Conservation (phyloP, 2,888 invertebrate genomes). For the Dicranocentrus wangi region DNA sequence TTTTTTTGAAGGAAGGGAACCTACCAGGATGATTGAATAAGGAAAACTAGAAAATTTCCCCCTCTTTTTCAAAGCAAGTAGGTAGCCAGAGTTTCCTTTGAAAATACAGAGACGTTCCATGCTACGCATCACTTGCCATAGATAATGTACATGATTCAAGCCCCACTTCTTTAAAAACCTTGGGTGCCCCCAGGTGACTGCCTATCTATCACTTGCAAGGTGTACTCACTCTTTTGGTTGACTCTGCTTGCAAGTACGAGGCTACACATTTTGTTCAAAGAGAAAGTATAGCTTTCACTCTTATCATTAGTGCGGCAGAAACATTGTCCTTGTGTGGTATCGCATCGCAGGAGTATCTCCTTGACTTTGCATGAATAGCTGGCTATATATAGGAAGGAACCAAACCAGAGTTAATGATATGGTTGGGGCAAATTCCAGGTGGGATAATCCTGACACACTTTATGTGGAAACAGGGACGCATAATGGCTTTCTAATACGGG, state of each 20-base stretch:
- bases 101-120: conserved; percentile 1
- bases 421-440: conserved; percentile 15
- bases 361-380: conserved; percentile 36
- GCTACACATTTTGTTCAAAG: conserved; percentile 5
- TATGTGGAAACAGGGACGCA: conserved; percentile 38
- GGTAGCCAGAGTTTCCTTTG: conserved; percentile 2
- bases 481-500: conserved; percentile 49
- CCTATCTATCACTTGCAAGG: conserved; percentile 7
- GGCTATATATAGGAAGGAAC: too few species aligned
- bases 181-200: conserved; percentile 15
- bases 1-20: neutral
- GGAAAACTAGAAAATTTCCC: conserved; percentile 8
- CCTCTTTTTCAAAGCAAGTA: neutral
- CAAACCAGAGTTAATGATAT: conserved; percentile 48
- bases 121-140: neutral
- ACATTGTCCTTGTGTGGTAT: conserved; percentile 7
- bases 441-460: conserved; percentile 36
- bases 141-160: neutral
- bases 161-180: neutral
- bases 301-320: conserved; percentile 35
- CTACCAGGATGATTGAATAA: neutral
- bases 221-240: neutral
- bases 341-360: too few species aligned
- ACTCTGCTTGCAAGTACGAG: neutral
- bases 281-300: conserved; percentile 26